phyloP scores from a whole-genome alignment of 2,888 invertebrate genomes.

The Rambutsinella grinnellia region DNA sequence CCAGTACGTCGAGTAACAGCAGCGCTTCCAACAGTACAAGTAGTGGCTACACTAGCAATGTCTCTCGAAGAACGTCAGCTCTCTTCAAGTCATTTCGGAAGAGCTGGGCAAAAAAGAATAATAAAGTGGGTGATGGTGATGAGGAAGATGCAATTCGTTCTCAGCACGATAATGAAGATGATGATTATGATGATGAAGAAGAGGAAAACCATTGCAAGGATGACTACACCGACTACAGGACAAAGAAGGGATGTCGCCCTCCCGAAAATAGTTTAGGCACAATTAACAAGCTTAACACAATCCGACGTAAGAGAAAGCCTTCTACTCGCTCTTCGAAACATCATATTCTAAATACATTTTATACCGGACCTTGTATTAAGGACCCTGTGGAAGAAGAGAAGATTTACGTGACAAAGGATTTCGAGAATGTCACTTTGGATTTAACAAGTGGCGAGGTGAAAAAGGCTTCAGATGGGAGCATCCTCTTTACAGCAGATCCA shows the following conservation, averaged over 20 bases:
- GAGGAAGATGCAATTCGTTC: slow-evolving; percentile 25
- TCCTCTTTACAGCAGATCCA: slow-evolving; percentile 45
- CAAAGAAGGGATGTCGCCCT: background rate
- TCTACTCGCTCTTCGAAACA: slow-evolving; percentile 13
- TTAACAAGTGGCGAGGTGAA: slow-evolving; percentile 62
- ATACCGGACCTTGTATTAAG: slow-evolving; percentile 33
- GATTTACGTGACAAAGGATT: slow-evolving; percentile 54
- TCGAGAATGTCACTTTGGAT: slow-evolving; percentile 63
- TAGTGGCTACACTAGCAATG: slow-evolving; percentile 34
- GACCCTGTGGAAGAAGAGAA: slow-evolving; percentile 36
- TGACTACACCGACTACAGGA: background rate
- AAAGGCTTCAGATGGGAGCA: slow-evolving; percentile 58
- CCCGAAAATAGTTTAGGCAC: background rate
- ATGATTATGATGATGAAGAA: slow-evolving; percentile 18
- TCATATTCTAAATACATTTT: slow-evolving; percentile 38
- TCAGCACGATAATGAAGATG: slow-evolving; percentile 4
- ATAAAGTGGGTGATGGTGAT: slow-evolving; percentile 37
- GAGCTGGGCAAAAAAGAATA: slow-evolving; percentile 36
- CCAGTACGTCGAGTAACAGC: slow-evolving; percentile 7
- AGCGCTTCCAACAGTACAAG: background rate
- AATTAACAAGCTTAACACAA: background rate
- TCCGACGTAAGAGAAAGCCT: slow-evolving; percentile 10
- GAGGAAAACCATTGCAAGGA: background rate
- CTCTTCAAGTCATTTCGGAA: slow-evolving; percentile 37
- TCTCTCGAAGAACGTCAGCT: slow-evolving; percentile 15